Conservation (phyloP, 2,888 invertebrate genomes). For the Autographa pulchrina region DNA sequence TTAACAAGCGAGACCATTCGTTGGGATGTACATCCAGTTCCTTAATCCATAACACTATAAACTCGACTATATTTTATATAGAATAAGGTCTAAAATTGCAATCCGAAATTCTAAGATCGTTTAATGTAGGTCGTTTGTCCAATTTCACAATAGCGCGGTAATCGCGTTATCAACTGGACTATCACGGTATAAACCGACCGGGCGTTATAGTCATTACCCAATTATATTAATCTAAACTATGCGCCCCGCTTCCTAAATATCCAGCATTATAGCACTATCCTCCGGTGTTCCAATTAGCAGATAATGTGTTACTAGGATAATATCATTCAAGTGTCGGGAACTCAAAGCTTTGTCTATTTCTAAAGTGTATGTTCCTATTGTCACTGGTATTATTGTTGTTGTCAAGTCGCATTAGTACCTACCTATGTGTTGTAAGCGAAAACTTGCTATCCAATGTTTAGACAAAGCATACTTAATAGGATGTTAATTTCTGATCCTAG, state of each 20-base stretch:
- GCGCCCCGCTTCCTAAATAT: conserved; percentile 45
- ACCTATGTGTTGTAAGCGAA: conserved; percentile 15
- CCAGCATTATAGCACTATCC: conserved; percentile 29
- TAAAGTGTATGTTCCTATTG: conserved; percentile 18
- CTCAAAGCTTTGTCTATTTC: conserved; percentile 17
- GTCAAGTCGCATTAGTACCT: conserved; percentile 25
- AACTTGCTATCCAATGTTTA: neutral
- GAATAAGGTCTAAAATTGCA: conserved; percentile 35
- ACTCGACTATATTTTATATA: conserved; percentile 22
- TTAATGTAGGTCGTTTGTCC: conserved; percentile 56
- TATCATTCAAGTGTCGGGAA: conserved; percentile 24
- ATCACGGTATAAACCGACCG: conserved; percentile 50
- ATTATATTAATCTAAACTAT: conserved; percentile 55
- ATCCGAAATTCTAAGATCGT: conserved; percentile 30
- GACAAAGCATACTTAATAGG: neutral
- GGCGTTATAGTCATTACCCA: conserved; percentile 51
- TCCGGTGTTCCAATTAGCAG: conserved; percentile 43
- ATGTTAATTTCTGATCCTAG: neutral
- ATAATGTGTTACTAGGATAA: conserved; percentile 23
- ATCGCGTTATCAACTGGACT: conserved; percentile 58
- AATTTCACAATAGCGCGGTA: conserved; percentile 59
- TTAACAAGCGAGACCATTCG: conserved; percentile 15
- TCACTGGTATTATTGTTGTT: conserved; percentile 8
- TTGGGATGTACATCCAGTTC: conserved; percentile 27
- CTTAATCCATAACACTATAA: conserved; percentile 22